These are phyloP conservation scores for Campoplex nolae DNA, from an alignment of 2,888 invertebrate genomes.

Conservation along the genomic window DNA sequence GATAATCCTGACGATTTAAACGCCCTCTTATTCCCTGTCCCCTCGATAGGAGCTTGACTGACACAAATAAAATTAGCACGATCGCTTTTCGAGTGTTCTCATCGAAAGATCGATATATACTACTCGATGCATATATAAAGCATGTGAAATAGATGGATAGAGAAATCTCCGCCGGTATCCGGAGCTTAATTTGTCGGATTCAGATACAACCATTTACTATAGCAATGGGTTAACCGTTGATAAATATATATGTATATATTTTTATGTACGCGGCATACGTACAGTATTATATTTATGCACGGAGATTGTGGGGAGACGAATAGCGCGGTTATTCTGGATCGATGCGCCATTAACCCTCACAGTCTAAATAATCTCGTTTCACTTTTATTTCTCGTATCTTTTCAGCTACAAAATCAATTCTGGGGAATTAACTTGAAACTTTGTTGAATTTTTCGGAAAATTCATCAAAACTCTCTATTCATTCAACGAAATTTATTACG, in stretches of 20 bases:
- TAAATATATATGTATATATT: neutral
- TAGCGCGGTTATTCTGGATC: conserved; percentile 1
- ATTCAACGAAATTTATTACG: neutral
- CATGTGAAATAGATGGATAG: conserved; percentile 18
- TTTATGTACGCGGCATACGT: neutral
- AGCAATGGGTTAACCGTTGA: neutral
- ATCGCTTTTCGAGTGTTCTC: conserved; percentile 27
- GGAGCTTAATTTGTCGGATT: conserved; percentile 30
- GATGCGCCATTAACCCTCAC: neutral
- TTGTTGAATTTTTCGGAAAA: neutral
- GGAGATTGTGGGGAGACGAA: conserved; percentile 2
- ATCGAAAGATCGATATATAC: conserved; percentile 30
- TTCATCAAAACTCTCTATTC: neutral
- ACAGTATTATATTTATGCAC: neutral
- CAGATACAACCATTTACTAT: conserved; percentile 9
- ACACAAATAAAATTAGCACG: conserved; percentile 69
- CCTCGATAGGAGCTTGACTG: conserved; percentile 56
- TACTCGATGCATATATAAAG: neutral
- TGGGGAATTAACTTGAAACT: neutral
- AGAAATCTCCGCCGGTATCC: neutral
- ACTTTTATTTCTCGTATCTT: neutral
- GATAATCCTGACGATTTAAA: conserved; percentile 70
- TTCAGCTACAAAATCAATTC: neutral
- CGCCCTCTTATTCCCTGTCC: conserved; percentile 24
- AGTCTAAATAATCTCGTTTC: neutral